Conservation (phyloP, 2,797 vertebrate species). For the Phrynocephalus forsythii region DNA sequence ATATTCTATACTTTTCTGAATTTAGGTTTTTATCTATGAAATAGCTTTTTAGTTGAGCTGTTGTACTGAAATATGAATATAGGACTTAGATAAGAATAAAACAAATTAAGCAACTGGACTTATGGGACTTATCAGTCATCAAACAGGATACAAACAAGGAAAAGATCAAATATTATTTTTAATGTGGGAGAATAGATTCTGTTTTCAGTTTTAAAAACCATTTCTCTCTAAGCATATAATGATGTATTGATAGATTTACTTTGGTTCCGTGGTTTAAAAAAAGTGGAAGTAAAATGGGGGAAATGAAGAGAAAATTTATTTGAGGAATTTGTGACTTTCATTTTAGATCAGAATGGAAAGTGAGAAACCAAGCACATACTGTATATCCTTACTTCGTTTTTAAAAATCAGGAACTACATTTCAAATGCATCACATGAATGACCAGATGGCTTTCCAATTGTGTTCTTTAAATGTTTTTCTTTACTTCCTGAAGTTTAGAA, state of each 20-base stretch:
- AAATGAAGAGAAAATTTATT: not conserved
- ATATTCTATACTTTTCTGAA: slow-evolving; percentile 4
- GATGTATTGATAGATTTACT: not conserved
- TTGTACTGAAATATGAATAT: not conserved
- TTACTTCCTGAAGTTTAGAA: too few species aligned
- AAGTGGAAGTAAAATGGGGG: not conserved
- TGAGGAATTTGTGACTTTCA: not conserved
- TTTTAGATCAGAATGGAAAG: not conserved
- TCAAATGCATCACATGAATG: too few species aligned
- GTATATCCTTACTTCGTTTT: too few species aligned
- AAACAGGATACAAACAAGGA: not conserved
- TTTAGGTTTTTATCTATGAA: not conserved
- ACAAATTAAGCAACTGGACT: not conserved
- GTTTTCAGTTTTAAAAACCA: too few species aligned
- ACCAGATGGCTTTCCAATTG: too few species aligned
- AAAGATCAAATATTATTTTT: not conserved
- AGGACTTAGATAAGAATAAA: not conserved
- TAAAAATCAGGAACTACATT: too few species aligned
- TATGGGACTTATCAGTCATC: not conserved
- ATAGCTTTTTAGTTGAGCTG: not conserved
- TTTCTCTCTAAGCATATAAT: not conserved
- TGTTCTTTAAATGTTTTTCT: too few species aligned
- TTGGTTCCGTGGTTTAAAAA: not conserved
- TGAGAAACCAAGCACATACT: not conserved
- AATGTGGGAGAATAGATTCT: not conserved